These are phyloP conservation scores for Myopa testacea DNA, from an alignment of 2,888 invertebrate species.

Conservation along the genomic window DNA sequence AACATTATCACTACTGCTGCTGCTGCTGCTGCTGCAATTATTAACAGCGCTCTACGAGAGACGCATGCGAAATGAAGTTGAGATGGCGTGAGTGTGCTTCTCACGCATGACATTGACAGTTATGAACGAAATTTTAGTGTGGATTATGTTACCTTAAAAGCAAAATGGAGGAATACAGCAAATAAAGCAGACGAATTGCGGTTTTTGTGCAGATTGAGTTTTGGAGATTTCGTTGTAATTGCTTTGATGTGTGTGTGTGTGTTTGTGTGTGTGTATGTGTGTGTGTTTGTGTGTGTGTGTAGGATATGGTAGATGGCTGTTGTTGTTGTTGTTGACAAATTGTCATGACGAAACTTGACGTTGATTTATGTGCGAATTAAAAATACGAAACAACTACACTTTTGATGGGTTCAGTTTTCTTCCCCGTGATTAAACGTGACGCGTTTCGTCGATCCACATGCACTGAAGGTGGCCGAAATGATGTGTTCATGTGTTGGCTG, in stretches of 20 bases:
- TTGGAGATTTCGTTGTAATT: background rate
- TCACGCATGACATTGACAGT: constrained; percentile 37
- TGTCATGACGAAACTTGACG: constrained; percentile 19
- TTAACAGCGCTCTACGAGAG: constrained; percentile 44
- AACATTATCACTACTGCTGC: constrained; percentile 44
- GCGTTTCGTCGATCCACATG: no score
- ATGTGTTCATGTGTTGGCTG: no score
- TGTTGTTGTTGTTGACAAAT: constrained; percentile 34
- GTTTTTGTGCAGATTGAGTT: constrained; percentile 27
- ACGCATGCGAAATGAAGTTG: constrained; percentile 45
- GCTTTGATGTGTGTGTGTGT: background rate
- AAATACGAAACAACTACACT: no score
- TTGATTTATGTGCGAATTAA: constrained; percentile 23
- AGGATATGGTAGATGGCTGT: background rate
- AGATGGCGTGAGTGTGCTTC: background rate
- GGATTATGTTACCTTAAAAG: constrained; percentile 16
- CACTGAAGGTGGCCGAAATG: no score
- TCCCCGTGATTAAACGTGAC: no score
- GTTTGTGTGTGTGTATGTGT: background rate
- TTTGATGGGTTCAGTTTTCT: no score
- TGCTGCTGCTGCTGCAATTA: constrained; percentile 61
- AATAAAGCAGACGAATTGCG: constrained; percentile 6
- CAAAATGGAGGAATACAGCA: background rate
- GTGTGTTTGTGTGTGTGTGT: constrained; percentile 20
- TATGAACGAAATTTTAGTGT: constrained; percentile 27